Evolutionary conservation across 2,113 vertebrate genomes (phyloP), one percentile per base, ranked within the genome.

Genomic region (Cepphus grylle): DNA sequence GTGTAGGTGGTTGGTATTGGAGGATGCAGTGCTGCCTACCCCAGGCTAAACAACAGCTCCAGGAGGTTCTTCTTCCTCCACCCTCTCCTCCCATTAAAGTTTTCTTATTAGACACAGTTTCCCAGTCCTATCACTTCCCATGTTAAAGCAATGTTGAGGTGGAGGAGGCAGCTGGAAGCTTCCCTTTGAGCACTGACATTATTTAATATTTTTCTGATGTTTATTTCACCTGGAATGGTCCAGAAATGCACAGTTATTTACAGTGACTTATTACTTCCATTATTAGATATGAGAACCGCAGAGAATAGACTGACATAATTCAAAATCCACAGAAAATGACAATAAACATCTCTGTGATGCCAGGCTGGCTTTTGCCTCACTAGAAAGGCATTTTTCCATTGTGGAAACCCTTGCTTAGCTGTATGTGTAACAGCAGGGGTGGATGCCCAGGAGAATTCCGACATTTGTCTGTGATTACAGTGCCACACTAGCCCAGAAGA

Each of bases 261-360:
- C 73, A 72, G 53, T 89, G 66, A 93, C 62, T 95, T 81, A 89
- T 87, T 95, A 90, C 69, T 93, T 90, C 67, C 50, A 45, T 77
- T 82, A 94, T 89, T 91, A 82, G 45, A 45, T 45, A 92, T 23
- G 86, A 85, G 87, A 94, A 93, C 74, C 5, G 2, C 69, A 79
- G 79, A 90, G 65, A 93, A 88, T 32, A 93, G 88, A 93, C 47
- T 96, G 94, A 96, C 91, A 82, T 83, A 88, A 94, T 92, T 87
- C 81, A 93, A 94, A 95, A 96, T 96, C 67, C 69, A 91, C 50
- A 56, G 61, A 83, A 86, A 91, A 97, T 90, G 4, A 78, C 78
- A 83, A 43, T 40, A 84, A 93, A 94, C 40, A 27, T 40, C 38
- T 69, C 88, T 59, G 29, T 36, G 84, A 91, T 71, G 62, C 55